Conservation (phyloP, 2,113 vertebrate genomes). For the Phocoena phocoena region DNA sequence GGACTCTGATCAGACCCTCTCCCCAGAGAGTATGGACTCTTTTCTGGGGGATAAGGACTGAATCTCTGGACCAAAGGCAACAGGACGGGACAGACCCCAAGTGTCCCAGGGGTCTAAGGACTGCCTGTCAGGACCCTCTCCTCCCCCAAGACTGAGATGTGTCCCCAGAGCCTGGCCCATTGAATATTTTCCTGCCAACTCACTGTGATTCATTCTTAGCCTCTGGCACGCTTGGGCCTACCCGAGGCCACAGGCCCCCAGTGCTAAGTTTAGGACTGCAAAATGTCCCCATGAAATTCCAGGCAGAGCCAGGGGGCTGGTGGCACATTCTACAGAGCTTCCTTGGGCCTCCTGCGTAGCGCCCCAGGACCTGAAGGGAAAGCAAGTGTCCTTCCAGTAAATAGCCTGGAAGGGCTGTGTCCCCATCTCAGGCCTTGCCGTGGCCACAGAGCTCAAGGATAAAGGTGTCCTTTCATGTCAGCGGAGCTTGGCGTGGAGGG, state of each 20-base stretch:
- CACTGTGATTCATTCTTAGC: slow-evolving; percentile 58
- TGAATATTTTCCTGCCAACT: slow-evolving; percentile 37
- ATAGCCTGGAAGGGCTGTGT: background rate
- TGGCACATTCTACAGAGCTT: slow-evolving; percentile 59
- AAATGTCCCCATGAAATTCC: slow-evolving; percentile 75
- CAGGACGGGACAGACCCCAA: background rate
- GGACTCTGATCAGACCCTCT: background rate
- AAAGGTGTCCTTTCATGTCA: background rate
- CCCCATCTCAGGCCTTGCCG: background rate
- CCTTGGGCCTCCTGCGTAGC: background rate
- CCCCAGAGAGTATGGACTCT: background rate
- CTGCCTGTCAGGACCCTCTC: background rate
- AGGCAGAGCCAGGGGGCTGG: slow-evolving; percentile 57
- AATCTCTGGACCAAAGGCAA: background rate
- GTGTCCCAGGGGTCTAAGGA: background rate
- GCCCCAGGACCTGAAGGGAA: background rate
- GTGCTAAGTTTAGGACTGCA: slow-evolving; percentile 76
- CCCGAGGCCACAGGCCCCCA: slow-evolving; percentile 51
- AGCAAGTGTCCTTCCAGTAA: background rate
- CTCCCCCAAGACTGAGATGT: background rate
- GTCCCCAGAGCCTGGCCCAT: background rate
- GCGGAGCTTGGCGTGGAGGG: background rate
- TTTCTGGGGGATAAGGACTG: background rate
- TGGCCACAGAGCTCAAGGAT: background rate
- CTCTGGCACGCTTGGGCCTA: slow-evolving; percentile 67